Conservation (phyloP, 2,113 vertebrate species). For the Potamarius usumacintae region DNA sequence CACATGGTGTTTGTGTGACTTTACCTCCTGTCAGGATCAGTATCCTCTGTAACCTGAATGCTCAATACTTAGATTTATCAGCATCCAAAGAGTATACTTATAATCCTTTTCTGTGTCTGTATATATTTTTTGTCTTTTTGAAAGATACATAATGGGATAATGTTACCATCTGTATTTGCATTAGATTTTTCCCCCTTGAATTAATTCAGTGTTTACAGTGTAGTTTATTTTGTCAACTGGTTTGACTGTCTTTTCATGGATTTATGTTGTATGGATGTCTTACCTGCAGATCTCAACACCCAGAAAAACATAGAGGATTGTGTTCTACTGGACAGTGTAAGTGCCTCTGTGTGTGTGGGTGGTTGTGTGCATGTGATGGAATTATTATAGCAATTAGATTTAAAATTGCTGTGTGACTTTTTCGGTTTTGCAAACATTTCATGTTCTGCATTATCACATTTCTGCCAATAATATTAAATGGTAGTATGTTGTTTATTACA, state of each 20-base stretch:
- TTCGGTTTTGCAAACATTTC: not conserved
- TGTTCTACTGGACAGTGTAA: conserved; percentile 61
- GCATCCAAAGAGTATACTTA: not conserved
- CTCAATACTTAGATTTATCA: not conserved
- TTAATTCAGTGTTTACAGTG: not conserved
- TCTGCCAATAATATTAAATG: not conserved
- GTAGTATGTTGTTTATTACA: not conserved
- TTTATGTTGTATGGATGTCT: conserved; percentile 13
- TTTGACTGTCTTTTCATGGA: not conserved
- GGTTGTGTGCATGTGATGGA: not conserved
- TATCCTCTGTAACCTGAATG: not conserved
- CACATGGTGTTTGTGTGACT: conserved; percentile 42
- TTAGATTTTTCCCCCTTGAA: not conserved
- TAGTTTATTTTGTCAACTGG: not conserved
- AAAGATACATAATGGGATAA: not conserved
- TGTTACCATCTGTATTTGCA: not conserved
- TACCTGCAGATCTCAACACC: conserved; percentile 56
- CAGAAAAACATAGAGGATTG: conserved; percentile 46
- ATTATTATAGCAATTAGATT: conserved; percentile 13
- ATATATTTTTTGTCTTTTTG: not conserved
- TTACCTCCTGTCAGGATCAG: conserved; percentile 10
- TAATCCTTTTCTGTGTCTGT: not conserved
- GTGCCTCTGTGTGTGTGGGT: conserved; percentile 45
- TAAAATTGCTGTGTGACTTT: not conserved
- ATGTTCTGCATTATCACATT: not conserved